phyloP scores from a whole-genome alignment of 2,797 vertebrate species.

The Coreius guichenoti region DNA sequence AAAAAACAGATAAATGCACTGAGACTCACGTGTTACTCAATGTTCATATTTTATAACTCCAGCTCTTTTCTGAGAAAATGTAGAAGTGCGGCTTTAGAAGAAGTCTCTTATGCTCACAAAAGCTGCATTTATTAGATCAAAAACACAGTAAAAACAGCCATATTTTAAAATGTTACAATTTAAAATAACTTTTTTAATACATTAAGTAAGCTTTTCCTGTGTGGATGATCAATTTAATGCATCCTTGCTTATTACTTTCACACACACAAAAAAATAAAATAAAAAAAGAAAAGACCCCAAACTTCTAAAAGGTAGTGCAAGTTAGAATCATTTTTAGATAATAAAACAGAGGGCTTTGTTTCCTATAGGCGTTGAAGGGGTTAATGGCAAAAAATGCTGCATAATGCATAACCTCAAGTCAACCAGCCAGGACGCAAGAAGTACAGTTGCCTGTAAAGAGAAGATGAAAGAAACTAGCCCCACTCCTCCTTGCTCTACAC shows the following conservation, averaged over 20 bases:
- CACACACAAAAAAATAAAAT: no score
- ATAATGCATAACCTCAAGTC: conserved; percentile 9
- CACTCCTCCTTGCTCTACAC: conserved; percentile 9
- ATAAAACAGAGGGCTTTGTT: background rate
- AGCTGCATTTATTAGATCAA: background rate
- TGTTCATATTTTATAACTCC: background rate
- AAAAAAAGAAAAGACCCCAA: background rate
- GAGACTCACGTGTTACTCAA: background rate
- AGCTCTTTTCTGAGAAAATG: background rate
- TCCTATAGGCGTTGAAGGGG: background rate
- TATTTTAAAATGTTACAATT: background rate
- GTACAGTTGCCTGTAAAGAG: background rate
- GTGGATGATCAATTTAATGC: background rate
- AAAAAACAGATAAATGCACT: background rate
- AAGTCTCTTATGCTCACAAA: background rate
- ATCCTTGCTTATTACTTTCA: background rate
- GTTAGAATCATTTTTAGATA: background rate
- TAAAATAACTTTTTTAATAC: background rate
- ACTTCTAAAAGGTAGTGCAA: background rate
- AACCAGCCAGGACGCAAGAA: background rate
- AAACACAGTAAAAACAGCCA: background rate
- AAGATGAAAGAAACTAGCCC: background rate
- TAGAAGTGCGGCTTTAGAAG: background rate
- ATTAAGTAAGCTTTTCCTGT: background rate
- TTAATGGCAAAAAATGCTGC: background rate